These are phyloP conservation scores for Piprites chloris DNA, from an alignment of 2,113 vertebrate genomes.

Conservation along the genomic window DNA sequence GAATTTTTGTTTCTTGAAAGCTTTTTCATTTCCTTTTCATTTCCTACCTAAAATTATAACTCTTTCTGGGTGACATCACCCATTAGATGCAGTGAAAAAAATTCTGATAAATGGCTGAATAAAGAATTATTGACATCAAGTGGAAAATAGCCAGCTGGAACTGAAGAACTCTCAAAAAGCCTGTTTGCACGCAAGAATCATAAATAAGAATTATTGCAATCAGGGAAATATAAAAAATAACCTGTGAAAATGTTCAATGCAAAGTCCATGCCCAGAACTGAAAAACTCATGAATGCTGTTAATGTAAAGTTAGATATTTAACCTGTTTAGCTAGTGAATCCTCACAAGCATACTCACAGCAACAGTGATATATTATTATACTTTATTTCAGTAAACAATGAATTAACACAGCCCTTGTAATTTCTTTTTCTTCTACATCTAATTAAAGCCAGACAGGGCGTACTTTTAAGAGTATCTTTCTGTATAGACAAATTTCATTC, in stretches of 20 bases:
- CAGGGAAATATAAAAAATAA: not conserved
- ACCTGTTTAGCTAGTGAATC: not conserved
- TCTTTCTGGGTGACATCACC: slow-evolving; percentile 7
- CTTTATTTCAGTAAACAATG: not conserved
- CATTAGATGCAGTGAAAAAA: not conserved
- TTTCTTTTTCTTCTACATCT: not conserved
- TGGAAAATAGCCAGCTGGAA: slow-evolving; percentile 41
- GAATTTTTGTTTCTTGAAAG: slow-evolving; percentile 41
- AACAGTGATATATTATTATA: not conserved
- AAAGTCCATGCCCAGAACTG: not conserved
- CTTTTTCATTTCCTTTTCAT: slow-evolving; percentile 31
- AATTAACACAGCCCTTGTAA: not conserved
- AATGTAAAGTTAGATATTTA: not conserved
- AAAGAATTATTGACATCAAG: slow-evolving; percentile 19
- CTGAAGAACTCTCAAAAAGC: not conserved
- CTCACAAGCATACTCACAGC: not conserved
- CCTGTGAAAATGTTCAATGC: not conserved
- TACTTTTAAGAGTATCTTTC: not conserved
- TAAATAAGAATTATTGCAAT: not conserved
- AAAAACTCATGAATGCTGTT: not conserved
- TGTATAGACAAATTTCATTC: not conserved
- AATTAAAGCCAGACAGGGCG: not conserved
- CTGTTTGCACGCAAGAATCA: not conserved
- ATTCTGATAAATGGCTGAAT: slow-evolving; percentile 14
- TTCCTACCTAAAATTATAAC: slow-evolving; percentile 30